These are phyloP conservation scores for Caenorhabditis latens DNA, from an alignment of 1,140 invertebrate species.

Conservation along the genomic window DNA sequence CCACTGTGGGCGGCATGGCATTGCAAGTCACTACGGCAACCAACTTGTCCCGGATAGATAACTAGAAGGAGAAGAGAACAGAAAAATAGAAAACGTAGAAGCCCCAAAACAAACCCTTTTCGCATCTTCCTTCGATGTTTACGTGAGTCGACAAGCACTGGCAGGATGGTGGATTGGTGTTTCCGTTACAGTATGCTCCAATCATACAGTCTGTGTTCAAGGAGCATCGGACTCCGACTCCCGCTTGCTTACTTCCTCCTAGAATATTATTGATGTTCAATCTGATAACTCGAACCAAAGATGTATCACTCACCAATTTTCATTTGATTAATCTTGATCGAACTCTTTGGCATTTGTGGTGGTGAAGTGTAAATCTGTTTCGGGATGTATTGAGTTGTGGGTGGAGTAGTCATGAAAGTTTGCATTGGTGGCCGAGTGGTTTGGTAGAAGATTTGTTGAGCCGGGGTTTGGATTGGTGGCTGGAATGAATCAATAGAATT, in stretches of 20 bases:
- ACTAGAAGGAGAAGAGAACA: slow-evolving; percentile 69
- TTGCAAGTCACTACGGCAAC: slow-evolving; percentile 73
- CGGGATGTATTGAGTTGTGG: slow-evolving; percentile 37
- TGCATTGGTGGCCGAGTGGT: slow-evolving; percentile 33
- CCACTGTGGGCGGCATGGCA: slow-evolving; percentile 73
- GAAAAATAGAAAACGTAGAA: slow-evolving; percentile 17
- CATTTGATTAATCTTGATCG: slow-evolving; percentile 31
- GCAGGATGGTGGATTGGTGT: slow-evolving; percentile 76
- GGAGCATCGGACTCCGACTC: slow-evolving; percentile 73
- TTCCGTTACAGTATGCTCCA: slow-evolving; percentile 77
- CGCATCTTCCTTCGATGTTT: slow-evolving; percentile 72
- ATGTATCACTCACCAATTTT: not conserved
- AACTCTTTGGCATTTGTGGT: slow-evolving; percentile 36
- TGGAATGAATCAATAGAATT: not conserved
- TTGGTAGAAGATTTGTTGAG: slow-evolving; percentile 9
- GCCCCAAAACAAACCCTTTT: slow-evolving; percentile 71
- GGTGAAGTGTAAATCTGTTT: slow-evolving; percentile 18
- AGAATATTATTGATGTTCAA: not conserved
- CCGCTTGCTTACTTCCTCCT: slow-evolving; percentile 67
- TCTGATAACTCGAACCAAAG: not conserved
- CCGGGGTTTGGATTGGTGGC: slow-evolving; percentile 17
- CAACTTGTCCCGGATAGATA: slow-evolving; percentile 76
- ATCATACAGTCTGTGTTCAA: slow-evolving; percentile 76
- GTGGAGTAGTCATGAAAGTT: slow-evolving; percentile 44
- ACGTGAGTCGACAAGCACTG: slow-evolving; percentile 77